phyloP scores from a whole-genome alignment of 2,113 vertebrate genomes.

The Hippocampus mohnikei region DNA sequence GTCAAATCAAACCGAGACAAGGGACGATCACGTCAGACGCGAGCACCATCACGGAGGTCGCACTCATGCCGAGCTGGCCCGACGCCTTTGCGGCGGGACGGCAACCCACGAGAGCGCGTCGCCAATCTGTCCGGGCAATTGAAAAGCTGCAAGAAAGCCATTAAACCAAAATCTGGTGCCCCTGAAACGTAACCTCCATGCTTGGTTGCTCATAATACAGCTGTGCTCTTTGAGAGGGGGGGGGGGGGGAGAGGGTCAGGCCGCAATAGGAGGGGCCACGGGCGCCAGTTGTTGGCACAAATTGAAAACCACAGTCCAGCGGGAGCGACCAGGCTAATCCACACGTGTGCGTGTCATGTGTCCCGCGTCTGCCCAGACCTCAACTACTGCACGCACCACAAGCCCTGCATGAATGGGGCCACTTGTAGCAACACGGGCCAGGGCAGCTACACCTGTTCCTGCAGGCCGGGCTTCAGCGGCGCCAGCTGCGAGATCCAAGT shows the following conservation, averaged over 20 bases:
- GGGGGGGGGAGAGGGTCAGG: conserved; percentile 5
- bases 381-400: conserved; percentile 98
- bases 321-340: conserved; percentile 50
- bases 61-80: too few species aligned
- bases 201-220: neutral
- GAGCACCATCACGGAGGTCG: too few species aligned
- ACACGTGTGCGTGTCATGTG: conserved; percentile 57
- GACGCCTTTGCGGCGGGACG: too few species aligned
- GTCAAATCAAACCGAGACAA: too few species aligned
- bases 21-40: too few species aligned
- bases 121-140: neutral
- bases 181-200: neutral
- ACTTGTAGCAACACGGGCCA: conserved; percentile 97
- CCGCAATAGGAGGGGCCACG: too few species aligned
- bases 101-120: too few species aligned
- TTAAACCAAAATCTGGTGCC: neutral
- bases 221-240: neutral
- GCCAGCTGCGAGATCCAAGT: conserved; percentile 88
- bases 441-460: conserved; percentile 98
- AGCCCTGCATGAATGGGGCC: conserved; percentile 93
- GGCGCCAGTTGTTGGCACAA: conserved; percentile 29
- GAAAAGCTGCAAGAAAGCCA: neutral
- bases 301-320: neutral
- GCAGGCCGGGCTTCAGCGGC: conserved; percentile 86
- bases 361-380: conserved; percentile 75